Evolutionary conservation across 1,140 invertebrate genomes (phyloP), one percentile per base, ranked within the genome.

Genomic region (Drosophila rhopaloa): DNA sequence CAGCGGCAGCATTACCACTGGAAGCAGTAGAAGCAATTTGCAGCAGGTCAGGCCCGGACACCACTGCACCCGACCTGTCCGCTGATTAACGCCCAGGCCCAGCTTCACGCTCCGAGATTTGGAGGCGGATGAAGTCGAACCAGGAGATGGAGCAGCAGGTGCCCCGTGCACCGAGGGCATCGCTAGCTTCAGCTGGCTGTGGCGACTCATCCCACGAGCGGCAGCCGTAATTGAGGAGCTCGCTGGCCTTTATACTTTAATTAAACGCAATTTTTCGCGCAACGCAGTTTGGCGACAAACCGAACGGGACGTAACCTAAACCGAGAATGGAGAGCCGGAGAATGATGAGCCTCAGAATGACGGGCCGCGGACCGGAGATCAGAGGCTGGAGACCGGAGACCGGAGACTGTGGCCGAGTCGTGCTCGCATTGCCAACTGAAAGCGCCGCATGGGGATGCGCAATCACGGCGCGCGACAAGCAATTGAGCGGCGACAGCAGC

Each of bases 1-100:
- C 66, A 92, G 55, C 11, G 91, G 91, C 78, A 92, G 72, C 88
- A 92, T 81, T 14, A 91, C 73, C 53, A 91, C 90, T 90, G 91
- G 91, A 91, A 92, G 63, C 44, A 92, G 58, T 51, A 92, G 68
- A 14, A 92, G 71, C 47, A 92, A 40, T 91, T 92, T 92, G 55
- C 84, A 91, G 55, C 90, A 92, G 13, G 85, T 91, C 63, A 90
- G 57, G 35, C 90, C 91, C 5, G 91, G 90, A 82, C 91, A 92
- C 91, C 91, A 92, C 51, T 92, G 91, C n/a, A 92, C 53, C 3
- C 91, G 91, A 16, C 91, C 91, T 6, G 88, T 92, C n/a, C 79
- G 81, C 56, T 79, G 71, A 57, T 92, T 92, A 8, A 92, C 81
- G 8, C 91, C 91, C 27, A 92, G 56, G 5, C 83, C 78, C 55